These are phyloP conservation scores for Aplocera efformata DNA, from an alignment of 2,888 invertebrate genomes.

Conservation along the genomic window DNA sequence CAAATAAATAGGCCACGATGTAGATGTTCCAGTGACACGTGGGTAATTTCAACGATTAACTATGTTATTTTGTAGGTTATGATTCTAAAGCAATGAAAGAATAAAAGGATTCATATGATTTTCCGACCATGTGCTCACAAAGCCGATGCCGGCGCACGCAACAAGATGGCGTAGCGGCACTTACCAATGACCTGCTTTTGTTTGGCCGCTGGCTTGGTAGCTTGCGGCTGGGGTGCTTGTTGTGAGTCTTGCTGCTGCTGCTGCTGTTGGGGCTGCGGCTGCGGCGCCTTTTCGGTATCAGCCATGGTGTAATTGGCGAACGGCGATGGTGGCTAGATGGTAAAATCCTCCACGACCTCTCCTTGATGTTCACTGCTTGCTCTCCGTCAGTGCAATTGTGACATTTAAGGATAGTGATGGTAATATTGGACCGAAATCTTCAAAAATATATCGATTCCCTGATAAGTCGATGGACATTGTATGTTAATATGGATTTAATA, in stretches of 20 bases:
- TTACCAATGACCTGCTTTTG: constrained; percentile 95
- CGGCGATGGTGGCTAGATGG: constrained; percentile 86
- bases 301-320: constrained; percentile 94
- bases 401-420: neutral
- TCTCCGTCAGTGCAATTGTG: constrained; percentile 74
- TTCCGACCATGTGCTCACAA: constrained; percentile 64
- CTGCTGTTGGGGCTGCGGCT: constrained; percentile 82
- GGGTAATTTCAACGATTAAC: constrained; percentile 7
- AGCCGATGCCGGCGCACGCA: constrained; percentile 56
- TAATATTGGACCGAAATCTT: no score
- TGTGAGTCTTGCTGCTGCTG: constrained; percentile 85
- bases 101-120: constrained; percentile 28
- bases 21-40: neutral
- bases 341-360: constrained; percentile 89
- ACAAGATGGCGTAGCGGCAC: constrained; percentile 77
- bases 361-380: constrained; percentile 86
- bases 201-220: constrained; percentile 82
- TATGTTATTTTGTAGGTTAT: constrained; percentile 5
- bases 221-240: constrained; percentile 83
- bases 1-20: constrained; percentile 16
- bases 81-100: constrained; percentile 15
- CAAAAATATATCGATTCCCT: no score
- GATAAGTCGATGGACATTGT: no score
- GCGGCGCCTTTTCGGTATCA: constrained; percentile 95
- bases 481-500: no score